A percentile compares a stretch with the other conserved stretches of the same genome.
Conservation (phyloP, 2,888 invertebrate genomes). For the Habrosyne pyritoides region DNA sequence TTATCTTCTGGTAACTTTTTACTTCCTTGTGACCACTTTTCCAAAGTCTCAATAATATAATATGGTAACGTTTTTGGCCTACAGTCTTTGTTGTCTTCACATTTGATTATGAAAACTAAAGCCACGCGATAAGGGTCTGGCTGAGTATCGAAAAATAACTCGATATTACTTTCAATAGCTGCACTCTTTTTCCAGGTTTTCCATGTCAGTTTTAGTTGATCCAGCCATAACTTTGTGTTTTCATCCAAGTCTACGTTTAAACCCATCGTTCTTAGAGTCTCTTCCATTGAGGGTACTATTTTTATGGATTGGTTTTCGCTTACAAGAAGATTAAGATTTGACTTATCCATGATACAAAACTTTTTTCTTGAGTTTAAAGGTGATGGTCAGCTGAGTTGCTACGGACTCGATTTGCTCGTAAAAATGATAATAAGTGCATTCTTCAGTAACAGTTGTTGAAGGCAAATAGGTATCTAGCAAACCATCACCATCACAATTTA, state of each 20-base stretch:
- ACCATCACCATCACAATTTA: neutral
- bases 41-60: slow-evolving; percentile 85
- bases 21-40: slow-evolving; percentile 72
- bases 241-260: slow-evolving; percentile 73
- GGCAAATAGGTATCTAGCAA: neutral
- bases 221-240: slow-evolving; percentile 62
- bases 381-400: slow-evolving; percentile 15
- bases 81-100: slow-evolving; percentile 85
- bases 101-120: slow-evolving; percentile 84
- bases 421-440: neutral
- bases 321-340: slow-evolving; percentile 58
- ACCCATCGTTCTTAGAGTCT: slow-evolving; percentile 61
- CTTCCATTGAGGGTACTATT: slow-evolving; percentile 76
- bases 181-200: slow-evolving; percentile 83
- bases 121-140: slow-evolving; percentile 85
- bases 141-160: slow-evolving; percentile 73
- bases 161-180: slow-evolving; percentile 74
- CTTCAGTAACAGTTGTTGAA: neutral
- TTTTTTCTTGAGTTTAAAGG: neutral
- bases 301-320: slow-evolving; percentile 70
- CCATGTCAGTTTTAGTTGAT: slow-evolving; percentile 71
- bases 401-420: neutral
- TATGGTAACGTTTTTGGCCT: slow-evolving; percentile 85
- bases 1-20: slow-evolving; percentile 67
- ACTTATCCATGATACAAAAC: slow-evolving; percentile 30